Evolutionary conservation across 1,140 invertebrate species (phyloP).

Genomic region (Aphelenchoides fujianensis): DNA sequence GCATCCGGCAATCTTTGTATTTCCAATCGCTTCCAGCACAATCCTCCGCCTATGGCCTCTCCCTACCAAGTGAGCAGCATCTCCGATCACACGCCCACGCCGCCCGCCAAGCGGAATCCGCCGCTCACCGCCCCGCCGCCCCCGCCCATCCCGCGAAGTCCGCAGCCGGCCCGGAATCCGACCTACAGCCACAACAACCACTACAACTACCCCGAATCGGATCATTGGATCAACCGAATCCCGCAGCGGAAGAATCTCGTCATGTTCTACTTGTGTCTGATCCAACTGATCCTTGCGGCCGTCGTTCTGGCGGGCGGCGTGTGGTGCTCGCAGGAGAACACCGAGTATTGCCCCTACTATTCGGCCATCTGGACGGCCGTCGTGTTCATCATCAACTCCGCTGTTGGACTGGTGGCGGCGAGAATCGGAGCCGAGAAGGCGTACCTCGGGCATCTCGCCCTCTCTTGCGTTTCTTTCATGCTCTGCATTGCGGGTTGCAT

Average conservation of each 20-base stretch:
- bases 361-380: constrained; percentile 54
- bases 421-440: constrained; percentile 46
- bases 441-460: constrained; percentile 51
- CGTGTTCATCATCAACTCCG: constrained; percentile 52
- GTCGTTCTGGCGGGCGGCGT: constrained; percentile 48
- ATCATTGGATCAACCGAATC: constrained; percentile 52
- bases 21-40: background rate
- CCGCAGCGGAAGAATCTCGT: constrained; percentile 47
- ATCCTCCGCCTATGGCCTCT: background rate
- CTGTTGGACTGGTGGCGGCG: constrained; percentile 49
- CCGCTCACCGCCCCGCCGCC: constrained; percentile 19
- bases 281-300: constrained; percentile 39
- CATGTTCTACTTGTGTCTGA: constrained; percentile 52
- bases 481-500: constrained; percentile 45
- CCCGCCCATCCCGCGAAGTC: background rate
- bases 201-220: constrained; percentile 31
- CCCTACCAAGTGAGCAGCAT: constrained; percentile 29
- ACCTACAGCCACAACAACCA: background rate
- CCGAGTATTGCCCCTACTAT: constrained; percentile 57
- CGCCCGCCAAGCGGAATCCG: constrained; percentile 10
- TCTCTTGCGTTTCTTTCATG: constrained; percentile 51
- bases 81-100: constrained; percentile 10
- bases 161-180: background rate
- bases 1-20: constrained; percentile 2
- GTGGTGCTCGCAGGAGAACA: constrained; percentile 53